Evolutionary conservation across 2,888 invertebrate species (phyloP).

Genomic region (Panopea generosa): DNA sequence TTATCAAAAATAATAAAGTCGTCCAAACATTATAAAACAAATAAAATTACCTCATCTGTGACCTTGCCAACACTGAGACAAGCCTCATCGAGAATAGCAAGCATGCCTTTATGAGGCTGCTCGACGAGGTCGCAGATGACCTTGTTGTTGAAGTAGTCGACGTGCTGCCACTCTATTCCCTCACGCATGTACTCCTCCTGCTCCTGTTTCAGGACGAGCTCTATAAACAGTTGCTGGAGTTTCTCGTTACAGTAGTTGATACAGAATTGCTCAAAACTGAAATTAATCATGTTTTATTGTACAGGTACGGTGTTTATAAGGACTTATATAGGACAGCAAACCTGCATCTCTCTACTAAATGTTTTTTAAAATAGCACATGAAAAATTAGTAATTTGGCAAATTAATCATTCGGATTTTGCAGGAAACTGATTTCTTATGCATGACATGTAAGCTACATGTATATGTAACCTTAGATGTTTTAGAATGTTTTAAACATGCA

Average conservation of each 20-base stretch:
- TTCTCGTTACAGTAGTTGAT: slow-evolving; percentile 99
- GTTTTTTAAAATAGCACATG: neutral
- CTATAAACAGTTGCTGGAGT: slow-evolving; percentile 98
- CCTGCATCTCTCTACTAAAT: neutral
- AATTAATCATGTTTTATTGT: slow-evolving; percentile 53
- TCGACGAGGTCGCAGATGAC: slow-evolving; percentile 98
- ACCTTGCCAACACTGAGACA: slow-evolving; percentile 98
- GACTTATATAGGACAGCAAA: too few relatives aligned
- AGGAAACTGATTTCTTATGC: too few relatives aligned
- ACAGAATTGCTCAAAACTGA: slow-evolving; percentile 96
- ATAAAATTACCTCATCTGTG: slow-evolving; percentile 88
- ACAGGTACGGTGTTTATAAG: neutral
- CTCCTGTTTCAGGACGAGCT: slow-evolving; percentile 98
- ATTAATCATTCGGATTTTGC: too few relatives aligned
- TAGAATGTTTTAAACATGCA: too few relatives aligned
- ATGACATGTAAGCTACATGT: too few relatives aligned
- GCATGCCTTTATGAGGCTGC: slow-evolving; percentile 94
- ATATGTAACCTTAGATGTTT: too few relatives aligned
- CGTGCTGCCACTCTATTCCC: slow-evolving; percentile 97
- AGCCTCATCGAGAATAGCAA: slow-evolving; percentile 98
- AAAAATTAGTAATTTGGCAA: too few relatives aligned
- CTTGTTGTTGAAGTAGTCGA: slow-evolving; percentile 99
- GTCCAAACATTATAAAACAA: too few relatives aligned
- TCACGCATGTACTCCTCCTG: slow-evolving; percentile 98
- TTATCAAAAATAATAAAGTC: too few relatives aligned